phyloP scores from a whole-genome alignment of 2,113 vertebrate genomes.

The Natator depressus region DNA sequence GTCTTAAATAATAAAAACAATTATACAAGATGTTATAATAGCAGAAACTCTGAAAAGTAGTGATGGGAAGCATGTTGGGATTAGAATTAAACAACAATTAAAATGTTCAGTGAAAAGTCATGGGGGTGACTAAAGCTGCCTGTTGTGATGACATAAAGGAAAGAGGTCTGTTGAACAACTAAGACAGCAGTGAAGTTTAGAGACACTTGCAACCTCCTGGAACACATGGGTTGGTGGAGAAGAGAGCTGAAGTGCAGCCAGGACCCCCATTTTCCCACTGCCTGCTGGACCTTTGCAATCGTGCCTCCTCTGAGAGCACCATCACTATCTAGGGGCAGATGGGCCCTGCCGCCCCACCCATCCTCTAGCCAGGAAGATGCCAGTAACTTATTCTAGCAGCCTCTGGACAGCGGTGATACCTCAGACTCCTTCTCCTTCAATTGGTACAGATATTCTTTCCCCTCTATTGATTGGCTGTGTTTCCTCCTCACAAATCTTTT shows the following conservation, averaged over 20 bases:
- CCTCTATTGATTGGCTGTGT: background rate
- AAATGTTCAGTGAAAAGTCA: background rate
- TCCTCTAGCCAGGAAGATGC: background rate
- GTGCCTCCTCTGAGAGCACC: background rate
- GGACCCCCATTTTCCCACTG: background rate
- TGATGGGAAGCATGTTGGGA: background rate
- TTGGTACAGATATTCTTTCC: background rate
- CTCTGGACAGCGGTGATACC: background rate
- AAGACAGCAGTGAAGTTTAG: background rate
- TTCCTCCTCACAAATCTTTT: background rate
- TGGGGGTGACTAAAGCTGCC: background rate
- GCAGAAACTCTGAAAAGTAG: background rate
- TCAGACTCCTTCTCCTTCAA: background rate
- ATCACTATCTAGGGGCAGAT: no score
- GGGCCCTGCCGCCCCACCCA: background rate
- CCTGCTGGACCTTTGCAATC: no score
- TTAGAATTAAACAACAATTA: background rate
- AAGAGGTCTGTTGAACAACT: background rate
- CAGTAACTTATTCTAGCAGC: background rate
- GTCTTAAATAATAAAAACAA: conserved; percentile 4
- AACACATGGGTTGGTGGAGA: background rate
- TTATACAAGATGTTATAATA: background rate
- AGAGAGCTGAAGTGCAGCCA: background rate
- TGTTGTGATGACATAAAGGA: background rate
- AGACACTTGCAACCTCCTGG: background rate